Evolutionary conservation across 2,888 invertebrate species (phyloP), one percentile per base, ranked within the genome.

Genomic region (Laothoe populi): DNA sequence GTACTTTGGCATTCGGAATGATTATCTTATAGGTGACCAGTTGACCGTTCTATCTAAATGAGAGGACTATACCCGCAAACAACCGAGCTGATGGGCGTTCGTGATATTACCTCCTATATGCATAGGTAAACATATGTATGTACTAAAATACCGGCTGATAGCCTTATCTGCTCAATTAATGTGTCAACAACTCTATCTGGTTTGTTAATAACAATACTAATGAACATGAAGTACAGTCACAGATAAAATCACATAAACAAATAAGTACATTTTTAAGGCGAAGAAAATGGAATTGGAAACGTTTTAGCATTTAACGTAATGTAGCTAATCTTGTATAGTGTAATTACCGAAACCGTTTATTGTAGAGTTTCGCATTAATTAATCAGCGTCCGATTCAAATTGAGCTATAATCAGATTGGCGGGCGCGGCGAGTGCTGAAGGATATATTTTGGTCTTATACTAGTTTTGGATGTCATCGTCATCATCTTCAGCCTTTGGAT

Each of bases 111-210:
- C 23, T 48, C 62, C 58, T 49, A 35, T 66, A 65, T 63, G 60
- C 61, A 61, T n/a, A n/a, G n/a, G n/a, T n/a, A n/a, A n/a, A n/a
- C n/a, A n/a, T n/a, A n/a, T 66, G 66, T 71, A 70, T 68, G 63
- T 65, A 74, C 69, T 69, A 67, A 70, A 71, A 65, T 69, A 69
- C 66, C 66, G 66, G 64, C 81, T 83, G 90, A 90, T 91, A 90
- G 82, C 80, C 75, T 85, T 90, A 90, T 90, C 91, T 79, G 74
- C 72, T 73, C 77, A 83, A 88, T 88, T 86, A 87, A 82, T 83
- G 77, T 87, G 88, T 86, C 87, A 88, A 90, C 86, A 88, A 71
- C 74, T 78, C 79, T 90, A 88, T 90, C 88, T 86, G 79, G 78
- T 79, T 80, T 81, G 83, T 84, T 83, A 80, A 81, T 77, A 77